phyloP scores from a whole-genome alignment of 2,113 vertebrate genomes.

The Podarcis muralis region DNA sequence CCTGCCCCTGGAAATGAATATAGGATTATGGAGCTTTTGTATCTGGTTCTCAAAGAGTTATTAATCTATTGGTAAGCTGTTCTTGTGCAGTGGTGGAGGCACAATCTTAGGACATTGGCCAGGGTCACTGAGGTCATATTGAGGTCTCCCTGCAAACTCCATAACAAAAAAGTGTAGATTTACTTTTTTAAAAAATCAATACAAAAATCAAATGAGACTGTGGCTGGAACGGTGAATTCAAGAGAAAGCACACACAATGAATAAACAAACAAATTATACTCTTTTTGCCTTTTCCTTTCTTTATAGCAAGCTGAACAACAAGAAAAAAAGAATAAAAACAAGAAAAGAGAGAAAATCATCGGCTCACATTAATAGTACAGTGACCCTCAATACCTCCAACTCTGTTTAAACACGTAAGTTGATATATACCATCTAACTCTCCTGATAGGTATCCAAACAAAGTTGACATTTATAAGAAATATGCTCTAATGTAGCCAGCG shows the following conservation, averaged over 20 bases:
- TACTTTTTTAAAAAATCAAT: neutral
- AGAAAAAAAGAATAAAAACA: too few relatives aligned
- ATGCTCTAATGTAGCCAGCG: too few relatives aligned
- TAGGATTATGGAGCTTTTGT: neutral
- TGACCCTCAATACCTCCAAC: too few relatives aligned
- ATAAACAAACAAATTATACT: neutral
- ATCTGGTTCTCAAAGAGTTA: slow-evolving; percentile 11
- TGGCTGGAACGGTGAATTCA: neutral
- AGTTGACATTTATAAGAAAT: too few relatives aligned
- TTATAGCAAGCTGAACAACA: too few relatives aligned
- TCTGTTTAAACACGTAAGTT: too few relatives aligned
- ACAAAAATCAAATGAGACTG: neutral
- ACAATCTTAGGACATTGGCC: neutral
- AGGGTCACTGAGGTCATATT: neutral
- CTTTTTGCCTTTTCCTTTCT: too few relatives aligned
- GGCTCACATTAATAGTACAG: too few relatives aligned
- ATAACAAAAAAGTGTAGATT: neutral
- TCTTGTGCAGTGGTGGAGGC: neutral
- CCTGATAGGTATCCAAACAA: too few relatives aligned
- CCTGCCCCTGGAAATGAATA: neutral
- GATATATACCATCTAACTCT: too few relatives aligned
- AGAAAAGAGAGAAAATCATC: too few relatives aligned
- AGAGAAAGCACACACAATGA: neutral
- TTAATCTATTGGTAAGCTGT: neutral
- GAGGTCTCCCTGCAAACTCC: neutral